Conservation (phyloP, 2,888 invertebrate species). For the Hypomecis punctinalis region DNA sequence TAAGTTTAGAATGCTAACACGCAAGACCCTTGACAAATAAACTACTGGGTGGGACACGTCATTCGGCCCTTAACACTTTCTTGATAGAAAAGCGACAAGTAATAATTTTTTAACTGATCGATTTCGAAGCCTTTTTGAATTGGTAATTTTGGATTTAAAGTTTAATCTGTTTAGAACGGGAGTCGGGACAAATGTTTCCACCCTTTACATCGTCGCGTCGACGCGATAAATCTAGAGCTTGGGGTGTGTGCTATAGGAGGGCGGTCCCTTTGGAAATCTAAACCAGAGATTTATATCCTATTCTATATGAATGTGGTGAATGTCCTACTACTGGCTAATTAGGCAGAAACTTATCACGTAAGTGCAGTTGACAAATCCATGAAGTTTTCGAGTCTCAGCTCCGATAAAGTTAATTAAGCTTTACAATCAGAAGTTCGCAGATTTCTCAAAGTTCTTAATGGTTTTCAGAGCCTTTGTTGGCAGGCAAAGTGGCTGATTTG, state of each 20-base stretch:
- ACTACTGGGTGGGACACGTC: conserved; percentile 12
- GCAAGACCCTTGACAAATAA: conserved; percentile 46
- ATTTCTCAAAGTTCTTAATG: conserved; percentile 15
- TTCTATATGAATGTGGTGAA: too few relatives aligned
- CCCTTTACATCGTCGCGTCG: too few relatives aligned
- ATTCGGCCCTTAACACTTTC: conserved; percentile 9
- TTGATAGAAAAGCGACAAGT: neutral
- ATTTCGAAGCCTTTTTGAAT: too few relatives aligned
- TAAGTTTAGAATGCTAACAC: conserved; percentile 57
- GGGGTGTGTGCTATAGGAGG: too few relatives aligned
- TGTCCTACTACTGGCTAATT: too few relatives aligned
- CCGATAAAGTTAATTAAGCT: conserved; percentile 43
- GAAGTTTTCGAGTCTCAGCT: conserved; percentile 4
- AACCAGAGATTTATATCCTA: too few relatives aligned
- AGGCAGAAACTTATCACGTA: neutral
- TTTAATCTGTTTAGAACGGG: too few relatives aligned
- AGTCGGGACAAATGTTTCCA: too few relatives aligned
- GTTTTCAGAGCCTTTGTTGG: conserved; percentile 11
- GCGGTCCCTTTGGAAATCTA: too few relatives aligned
- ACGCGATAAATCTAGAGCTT: too few relatives aligned
- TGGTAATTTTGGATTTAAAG: too few relatives aligned
- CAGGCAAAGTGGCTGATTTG: conserved; percentile 5
- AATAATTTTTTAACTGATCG: too few relatives aligned
- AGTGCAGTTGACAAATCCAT: conserved; percentile 10
- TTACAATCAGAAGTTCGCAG: conserved; percentile 31